These are phyloP conservation scores for Capreolus pygargus DNA, from an alignment of 2,113 vertebrate genomes.

Conservation along the genomic window DNA sequence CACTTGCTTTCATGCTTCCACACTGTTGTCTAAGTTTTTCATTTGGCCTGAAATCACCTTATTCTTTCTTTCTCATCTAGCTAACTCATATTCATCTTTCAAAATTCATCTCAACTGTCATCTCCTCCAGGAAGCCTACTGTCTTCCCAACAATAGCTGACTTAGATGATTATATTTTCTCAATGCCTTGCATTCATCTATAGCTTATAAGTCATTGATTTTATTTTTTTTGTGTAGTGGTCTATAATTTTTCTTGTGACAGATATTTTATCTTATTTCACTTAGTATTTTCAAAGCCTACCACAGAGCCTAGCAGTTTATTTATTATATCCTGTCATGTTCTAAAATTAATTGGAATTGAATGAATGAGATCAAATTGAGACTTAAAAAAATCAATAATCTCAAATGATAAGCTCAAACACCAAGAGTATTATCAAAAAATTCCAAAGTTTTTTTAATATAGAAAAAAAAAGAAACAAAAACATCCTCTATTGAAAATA, in stretches of 20 bases:
- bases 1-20: neutral
- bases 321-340: neutral
- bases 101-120: neutral
- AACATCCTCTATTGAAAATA: neutral
- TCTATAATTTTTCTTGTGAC: neutral
- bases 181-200: neutral
- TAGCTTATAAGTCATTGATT: neutral
- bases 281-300: neutral
- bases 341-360: neutral
- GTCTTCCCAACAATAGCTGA: neutral
- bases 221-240: neutral
- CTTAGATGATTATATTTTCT: neutral
- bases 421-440: neutral
- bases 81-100: neutral
- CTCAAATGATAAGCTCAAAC: constrained; percentile 24
- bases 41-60: neutral
- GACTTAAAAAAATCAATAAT: neutral
- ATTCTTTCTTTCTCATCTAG: neutral
- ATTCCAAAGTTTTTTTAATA: neutral
- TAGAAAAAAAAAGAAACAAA: neutral
- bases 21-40: neutral
- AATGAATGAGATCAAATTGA: neutral
- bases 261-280: neutral
- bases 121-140: neutral
- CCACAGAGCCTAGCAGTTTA: neutral